phyloP scores from a whole-genome alignment of 1,140 invertebrate genomes.

The Aphelenchoides fujianensis region DNA sequence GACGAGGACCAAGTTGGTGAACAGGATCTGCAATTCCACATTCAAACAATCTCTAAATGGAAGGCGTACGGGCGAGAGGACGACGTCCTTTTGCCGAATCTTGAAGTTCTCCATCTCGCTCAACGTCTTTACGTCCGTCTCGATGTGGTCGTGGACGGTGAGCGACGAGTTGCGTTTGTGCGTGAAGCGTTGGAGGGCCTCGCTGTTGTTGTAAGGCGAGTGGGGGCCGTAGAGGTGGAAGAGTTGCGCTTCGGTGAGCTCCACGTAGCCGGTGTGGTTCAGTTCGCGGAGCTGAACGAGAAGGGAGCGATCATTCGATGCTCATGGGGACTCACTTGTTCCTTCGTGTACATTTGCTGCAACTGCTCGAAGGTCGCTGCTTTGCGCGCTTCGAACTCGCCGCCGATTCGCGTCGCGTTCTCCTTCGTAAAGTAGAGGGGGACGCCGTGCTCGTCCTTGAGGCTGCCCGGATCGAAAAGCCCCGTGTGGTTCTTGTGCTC shows the following conservation, averaged over 20 bases:
- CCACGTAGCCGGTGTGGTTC: conserved; percentile 41
- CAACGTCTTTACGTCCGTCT: conserved; percentile 34
- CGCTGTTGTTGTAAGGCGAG: conserved; percentile 45
- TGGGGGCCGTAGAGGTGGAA: conserved; percentile 39
- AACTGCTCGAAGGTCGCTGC: conserved; percentile 37
- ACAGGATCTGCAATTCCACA: not conserved
- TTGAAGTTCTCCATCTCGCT: conserved; percentile 39
- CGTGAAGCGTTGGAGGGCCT: conserved; percentile 32
- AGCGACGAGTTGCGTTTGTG: not conserved
- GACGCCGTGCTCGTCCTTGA: conserved; percentile 29
- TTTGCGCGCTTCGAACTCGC: conserved; percentile 36
- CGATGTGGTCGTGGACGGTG: conserved; percentile 23
- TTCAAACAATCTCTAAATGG: not conserved
- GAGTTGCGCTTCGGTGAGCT: conserved; percentile 30
- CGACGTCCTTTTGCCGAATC: conserved; percentile 43
- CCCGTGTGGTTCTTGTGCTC: not conserved
- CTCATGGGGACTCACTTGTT: conserved; percentile 51
- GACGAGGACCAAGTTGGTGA: not conserved
- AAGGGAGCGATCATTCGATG: no score
- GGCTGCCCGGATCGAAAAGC: not conserved
- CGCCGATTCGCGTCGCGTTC: conserved; percentile 45
- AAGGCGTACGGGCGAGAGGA: conserved; percentile 1
- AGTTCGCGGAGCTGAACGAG: conserved; percentile 39
- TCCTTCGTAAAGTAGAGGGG: conserved; percentile 50
- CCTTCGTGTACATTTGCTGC: conserved; percentile 33